Evolutionary conservation across 92 coral and sea anemone genomes (phyloP), one percentile per base, ranked within the genome.

Genomic region (Siderastrea siderea): DNA sequence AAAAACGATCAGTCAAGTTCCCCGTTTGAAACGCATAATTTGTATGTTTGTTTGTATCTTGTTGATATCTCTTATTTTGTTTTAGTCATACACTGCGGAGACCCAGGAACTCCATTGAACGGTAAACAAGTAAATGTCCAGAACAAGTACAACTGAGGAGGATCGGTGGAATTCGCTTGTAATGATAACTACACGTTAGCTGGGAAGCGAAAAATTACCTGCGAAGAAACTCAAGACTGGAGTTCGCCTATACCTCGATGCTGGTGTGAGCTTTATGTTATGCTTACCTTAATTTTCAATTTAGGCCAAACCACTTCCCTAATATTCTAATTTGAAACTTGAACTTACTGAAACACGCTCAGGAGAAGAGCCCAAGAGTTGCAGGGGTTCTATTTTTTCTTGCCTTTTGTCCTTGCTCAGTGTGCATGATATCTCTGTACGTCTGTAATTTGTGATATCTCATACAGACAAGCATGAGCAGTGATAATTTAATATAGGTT

Each of bases 211-310:
- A 4, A 12, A 45, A 85, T 85, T 9, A 44, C 11, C 6, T 89
- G 89, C 51, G 69, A 60, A 78, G 79, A 63, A 64, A 51, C 86
- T 8, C 83, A 87, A 63, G 57, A 47, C 16, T 91, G 94, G 94
- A 69, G 84, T 9, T 58, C 60, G 45, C 17, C 69, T 3, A 8
- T n/a, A 0, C 94, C 94, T 2, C 6, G 7, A 3, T 91, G 94
- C 38, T 72, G 60, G 65, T 89, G 94, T 91, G 55, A 77, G 89
- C 10, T 47, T 26, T 1, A 16, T 38, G 7, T 8, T 14, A 6
- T 14, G 12, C 15, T 3, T 46, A 63, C 6, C 7, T 7, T 4
- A 4, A 6, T 64, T 13, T 75, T 75, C 2, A 9, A n/a, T 52
- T 75, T 16, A 26, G 38, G 38, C 38, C 0, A 26, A 26, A 26